A percentile compares a stretch with the other conserved stretches of the same genome.
phyloP scores from a whole-genome alignment of 2,113 vertebrate species.

The Hylia prasina region DNA sequence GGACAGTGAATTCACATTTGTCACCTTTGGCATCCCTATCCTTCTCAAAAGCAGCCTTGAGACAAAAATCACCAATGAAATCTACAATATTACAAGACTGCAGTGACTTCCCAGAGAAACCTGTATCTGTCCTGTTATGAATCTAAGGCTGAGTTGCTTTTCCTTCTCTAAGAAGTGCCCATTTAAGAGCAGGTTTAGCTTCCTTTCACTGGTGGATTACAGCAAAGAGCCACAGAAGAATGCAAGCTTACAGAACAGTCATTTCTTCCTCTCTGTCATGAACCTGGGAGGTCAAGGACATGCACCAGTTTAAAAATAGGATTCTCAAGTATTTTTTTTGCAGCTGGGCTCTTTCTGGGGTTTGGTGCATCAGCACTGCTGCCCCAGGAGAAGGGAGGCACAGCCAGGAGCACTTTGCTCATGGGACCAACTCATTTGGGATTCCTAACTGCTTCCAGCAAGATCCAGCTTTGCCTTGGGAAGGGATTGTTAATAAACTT shows the following conservation, averaged over 20 bases:
- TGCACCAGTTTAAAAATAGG: background rate
- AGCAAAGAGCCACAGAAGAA: background rate
- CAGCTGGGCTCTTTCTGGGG: background rate
- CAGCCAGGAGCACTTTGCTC: fast-evolving
- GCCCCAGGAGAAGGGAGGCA: background rate
- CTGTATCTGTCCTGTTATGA: background rate
- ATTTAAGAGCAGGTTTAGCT: background rate
- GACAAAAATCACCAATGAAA: background rate
- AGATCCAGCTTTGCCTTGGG: background rate
- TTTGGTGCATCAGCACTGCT: background rate
- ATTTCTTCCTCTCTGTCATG: background rate
- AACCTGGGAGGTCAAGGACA: background rate
- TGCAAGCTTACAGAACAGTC: background rate
- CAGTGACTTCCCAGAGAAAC: background rate
- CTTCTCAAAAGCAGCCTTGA: background rate
- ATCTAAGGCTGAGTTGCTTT: background rate
- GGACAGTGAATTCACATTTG: background rate
- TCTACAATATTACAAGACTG: background rate
- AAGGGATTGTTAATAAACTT: background rate
- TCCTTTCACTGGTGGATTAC: background rate
- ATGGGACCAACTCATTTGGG: background rate
- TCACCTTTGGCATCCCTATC: background rate
- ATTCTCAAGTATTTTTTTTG: background rate
- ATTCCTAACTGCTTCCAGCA: background rate
- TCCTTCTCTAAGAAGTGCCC: background rate